Evolutionary conservation across 2,113 vertebrate genomes (phyloP), one percentile per base, ranked within the genome.

Genomic region (Rhinopithecus roxellana): DNA sequence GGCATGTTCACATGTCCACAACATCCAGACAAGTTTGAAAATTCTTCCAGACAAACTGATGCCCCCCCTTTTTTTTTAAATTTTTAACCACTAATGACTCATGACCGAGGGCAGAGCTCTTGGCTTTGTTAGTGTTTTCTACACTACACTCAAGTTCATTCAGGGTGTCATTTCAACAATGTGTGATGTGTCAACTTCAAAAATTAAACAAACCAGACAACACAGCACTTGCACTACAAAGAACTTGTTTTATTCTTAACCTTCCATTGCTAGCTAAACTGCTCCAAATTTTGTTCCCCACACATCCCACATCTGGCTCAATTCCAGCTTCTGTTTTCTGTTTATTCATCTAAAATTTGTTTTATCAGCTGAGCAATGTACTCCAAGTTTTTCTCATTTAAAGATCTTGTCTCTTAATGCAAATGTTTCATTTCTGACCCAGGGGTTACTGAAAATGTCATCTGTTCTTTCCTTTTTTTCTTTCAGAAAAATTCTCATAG

Each of bases 1-100:
- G 72, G 2, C 35, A 75, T 93, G 10, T 89, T 98, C 90, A 48
- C 87, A 94, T 52, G 14, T 79, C 78, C 89, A 79, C 90, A 89
- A 69, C n/a, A 94, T 87, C 77, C 67, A 97, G 94, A 97, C 72
- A 92, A 95, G 38, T 89, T 89, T 97, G 88, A 59, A 97, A 98
- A 97, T 95, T 94, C 80, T 98, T 96, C 43, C 67, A 90, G 93
- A 90, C 59, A 95, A 96, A 93, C 32, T 59, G 17, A 86, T 80
- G 11, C 22, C 45, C n/a, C n/a, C n/a, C n/a, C 10, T 81, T 96
- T 91, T 69, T 48, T 97, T 70, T 89, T 22, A 1, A 4, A 43
- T 93, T 97, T 70, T 89, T 22, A 82, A 83, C 25, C 6, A 30
- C 16, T 50, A 27, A 38, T 97, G 92, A 95, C 50, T 92, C 87